Conservation (phyloP, 2,797 vertebrate genomes). For the Harpagifer antarcticus region DNA sequence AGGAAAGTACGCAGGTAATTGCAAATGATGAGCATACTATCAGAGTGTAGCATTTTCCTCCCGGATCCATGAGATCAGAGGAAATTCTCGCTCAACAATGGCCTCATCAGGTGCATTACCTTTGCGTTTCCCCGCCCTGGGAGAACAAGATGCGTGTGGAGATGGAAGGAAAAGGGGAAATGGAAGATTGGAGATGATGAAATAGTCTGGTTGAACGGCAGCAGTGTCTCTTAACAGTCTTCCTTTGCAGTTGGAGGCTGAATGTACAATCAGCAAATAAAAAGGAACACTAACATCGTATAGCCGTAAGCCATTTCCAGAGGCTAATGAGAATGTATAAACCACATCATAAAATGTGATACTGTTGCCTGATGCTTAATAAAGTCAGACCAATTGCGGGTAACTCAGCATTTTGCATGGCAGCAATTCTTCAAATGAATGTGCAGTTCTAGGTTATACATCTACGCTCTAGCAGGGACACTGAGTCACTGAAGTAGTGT, state of each 20-base stretch:
- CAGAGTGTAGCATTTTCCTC: slow-evolving; percentile 6
- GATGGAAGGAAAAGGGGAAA: slow-evolving; percentile 29
- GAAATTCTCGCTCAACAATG: slow-evolving; percentile 20
- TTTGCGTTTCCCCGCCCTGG: slow-evolving; percentile 9
- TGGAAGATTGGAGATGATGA: slow-evolving; percentile 19
- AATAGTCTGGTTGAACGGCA: slow-evolving; percentile 30
- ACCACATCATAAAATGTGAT: slow-evolving; percentile 49
- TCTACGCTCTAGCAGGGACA: too few species aligned
- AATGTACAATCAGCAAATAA: slow-evolving; percentile 39
- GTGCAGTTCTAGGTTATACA: too few species aligned
- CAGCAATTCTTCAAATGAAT: too few species aligned
- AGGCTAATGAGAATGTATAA: slow-evolving; percentile 43
- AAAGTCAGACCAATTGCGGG: slow-evolving; percentile 31
- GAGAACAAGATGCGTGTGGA: slow-evolving; percentile 6
- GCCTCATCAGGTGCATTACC: slow-evolving; percentile 10
- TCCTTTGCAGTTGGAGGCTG: slow-evolving; percentile 17
- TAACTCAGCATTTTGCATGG: too few species aligned
- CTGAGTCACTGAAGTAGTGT: too few species aligned
- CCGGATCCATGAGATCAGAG: slow-evolving; percentile 32
- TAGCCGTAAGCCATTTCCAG: slow-evolving; percentile 43
- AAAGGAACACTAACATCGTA: slow-evolving; percentile 35
- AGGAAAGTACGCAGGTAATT: slow-evolving; percentile 37
- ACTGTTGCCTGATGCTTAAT: slow-evolving; percentile 35
- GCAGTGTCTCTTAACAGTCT: slow-evolving; percentile 25
- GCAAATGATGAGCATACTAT: slow-evolving; percentile 44